Conservation (phyloP, 2,888 invertebrate species). For the Stegophylla sp. region DNA sequence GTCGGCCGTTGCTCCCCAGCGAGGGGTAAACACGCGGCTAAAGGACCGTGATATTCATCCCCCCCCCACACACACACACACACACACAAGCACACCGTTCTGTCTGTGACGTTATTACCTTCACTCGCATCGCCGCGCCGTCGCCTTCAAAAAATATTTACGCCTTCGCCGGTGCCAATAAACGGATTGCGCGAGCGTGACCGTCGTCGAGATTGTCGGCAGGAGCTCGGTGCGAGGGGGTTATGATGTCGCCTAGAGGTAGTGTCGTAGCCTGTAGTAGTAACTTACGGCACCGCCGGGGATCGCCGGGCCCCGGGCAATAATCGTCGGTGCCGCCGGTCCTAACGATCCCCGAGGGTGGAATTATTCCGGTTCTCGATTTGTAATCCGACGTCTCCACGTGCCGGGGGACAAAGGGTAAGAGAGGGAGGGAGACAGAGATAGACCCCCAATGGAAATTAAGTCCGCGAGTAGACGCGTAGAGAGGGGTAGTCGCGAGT, state of each 20-base stretch:
- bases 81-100: too few species aligned
- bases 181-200: conserved; percentile 55
- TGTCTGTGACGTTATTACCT: too few species aligned
- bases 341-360: conserved; percentile 55
- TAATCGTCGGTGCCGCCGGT: conserved; percentile 54
- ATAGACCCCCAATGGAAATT: too few species aligned
- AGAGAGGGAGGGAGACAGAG: conserved; percentile 4
- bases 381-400: conserved; percentile 56
- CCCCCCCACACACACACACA: too few species aligned
- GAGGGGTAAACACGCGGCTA: background rate
- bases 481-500: too few species aligned
- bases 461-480: too few species aligned
- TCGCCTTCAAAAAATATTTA: conserved; percentile 5
- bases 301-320: conserved; percentile 47
- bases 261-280: conserved; percentile 40
- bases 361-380: conserved; percentile 54
- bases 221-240: background rate
- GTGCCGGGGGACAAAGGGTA: conserved; percentile 9
- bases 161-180: too few species aligned
- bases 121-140: too few species aligned
- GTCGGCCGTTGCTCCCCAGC: background rate
- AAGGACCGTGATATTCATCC: background rate
- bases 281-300: conserved; percentile 52
- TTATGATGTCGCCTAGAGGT: conserved; percentile 55
- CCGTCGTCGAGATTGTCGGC: conserved; percentile 41